Evolutionary conservation across 2,113 vertebrate genomes (phyloP), one percentile per base, ranked within the genome.

Genomic region (Brachypodius melanocephalos): DNA sequence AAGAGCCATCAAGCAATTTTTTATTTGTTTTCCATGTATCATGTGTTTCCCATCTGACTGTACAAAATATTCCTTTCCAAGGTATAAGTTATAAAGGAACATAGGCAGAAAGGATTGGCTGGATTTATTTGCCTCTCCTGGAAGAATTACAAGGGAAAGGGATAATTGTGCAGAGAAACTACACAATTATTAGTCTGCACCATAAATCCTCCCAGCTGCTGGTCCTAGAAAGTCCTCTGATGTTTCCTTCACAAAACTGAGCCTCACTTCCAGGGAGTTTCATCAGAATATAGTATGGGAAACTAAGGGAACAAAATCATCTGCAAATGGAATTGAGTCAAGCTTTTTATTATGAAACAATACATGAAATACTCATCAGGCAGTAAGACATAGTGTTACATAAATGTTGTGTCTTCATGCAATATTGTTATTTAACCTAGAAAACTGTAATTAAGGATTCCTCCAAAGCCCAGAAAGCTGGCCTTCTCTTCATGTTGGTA

Each of bases 291-390:
- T 2, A n/a, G 6, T 18, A 28, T 49, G 22, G 55, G 46, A 95
- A 34, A 28, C 36, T 36, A 51, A 63, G 18, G 14, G 40, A 80
- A 76, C 28, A 87, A 79, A 88, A 43, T 67, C 4, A 20, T 82
- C 32, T 77, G 46, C 43, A 93, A 85, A 62, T 34, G 20, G 19
- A 51, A 69, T 61, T 90, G 43, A 80, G 67, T 80, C 73, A 73
- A 96, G 85, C 36, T 75, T 96, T 96, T 94, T 97, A 96, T 96
- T 93, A 65, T 52, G 72, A 82, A 89, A 63, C 22, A 72, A 40
- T 71, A 78, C 24, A 68, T 71, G 5, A 91, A 96, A 74, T 67
- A 76, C 8, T 83, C 36, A 57, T 63, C 17, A 81, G 55, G 49
- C 32, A 62, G 75, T 79, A 78, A 72, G 80, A 84, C 22, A 55